Evolutionary conservation across 2,797 vertebrate genomes (phyloP).

Genomic region (Lutjanus argentimaculatus): DNA sequence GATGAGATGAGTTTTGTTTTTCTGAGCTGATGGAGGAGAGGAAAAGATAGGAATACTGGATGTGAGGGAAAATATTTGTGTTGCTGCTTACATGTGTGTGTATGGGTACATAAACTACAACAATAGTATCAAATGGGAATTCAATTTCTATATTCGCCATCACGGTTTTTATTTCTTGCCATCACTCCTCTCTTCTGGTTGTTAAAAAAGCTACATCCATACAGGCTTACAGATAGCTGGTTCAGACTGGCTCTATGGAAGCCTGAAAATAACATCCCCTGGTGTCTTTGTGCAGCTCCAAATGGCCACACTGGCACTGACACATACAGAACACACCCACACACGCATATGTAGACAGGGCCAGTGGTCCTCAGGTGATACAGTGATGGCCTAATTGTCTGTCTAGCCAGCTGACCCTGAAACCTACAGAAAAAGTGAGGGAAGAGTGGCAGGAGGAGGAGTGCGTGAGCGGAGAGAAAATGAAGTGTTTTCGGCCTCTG

Average conservation of each 20-base stretch:
- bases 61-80: slow-evolving; percentile 8
- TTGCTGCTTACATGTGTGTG: slow-evolving; percentile 5
- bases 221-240: slow-evolving; percentile 26
- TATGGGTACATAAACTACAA: slow-evolving; percentile 39
- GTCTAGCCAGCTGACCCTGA: slow-evolving; percentile 80
- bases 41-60: slow-evolving; percentile 5
- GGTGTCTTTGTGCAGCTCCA: slow-evolving; percentile 27
- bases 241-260: slow-evolving; percentile 31
- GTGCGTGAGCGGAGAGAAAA: slow-evolving; percentile 35
- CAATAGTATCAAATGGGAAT: slow-evolving; percentile 22
- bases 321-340: slow-evolving; percentile 26
- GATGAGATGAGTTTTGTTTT: slow-evolving; percentile 48
- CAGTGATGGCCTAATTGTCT: slow-evolving; percentile 70
- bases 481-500: slow-evolving; percentile 17
- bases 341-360: slow-evolving; percentile 17
- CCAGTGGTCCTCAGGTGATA: slow-evolving; percentile 63
- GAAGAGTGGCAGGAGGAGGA: slow-evolving; percentile 37
- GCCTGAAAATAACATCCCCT: slow-evolving; percentile 33
- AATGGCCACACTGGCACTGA: slow-evolving; percentile 18
- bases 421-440: slow-evolving; percentile 63
- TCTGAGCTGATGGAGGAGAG: slow-evolving; percentile 18
- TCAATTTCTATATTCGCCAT: slow-evolving; percentile 31
- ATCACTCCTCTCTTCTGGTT: slow-evolving; percentile 3
- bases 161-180: slow-evolving; percentile 14
- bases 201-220: slow-evolving; percentile 6